Evolutionary conservation across 2,113 vertebrate genomes (phyloP), one percentile per base, ranked within the genome.

Genomic region (Aphelocoma coerulescens): DNA sequence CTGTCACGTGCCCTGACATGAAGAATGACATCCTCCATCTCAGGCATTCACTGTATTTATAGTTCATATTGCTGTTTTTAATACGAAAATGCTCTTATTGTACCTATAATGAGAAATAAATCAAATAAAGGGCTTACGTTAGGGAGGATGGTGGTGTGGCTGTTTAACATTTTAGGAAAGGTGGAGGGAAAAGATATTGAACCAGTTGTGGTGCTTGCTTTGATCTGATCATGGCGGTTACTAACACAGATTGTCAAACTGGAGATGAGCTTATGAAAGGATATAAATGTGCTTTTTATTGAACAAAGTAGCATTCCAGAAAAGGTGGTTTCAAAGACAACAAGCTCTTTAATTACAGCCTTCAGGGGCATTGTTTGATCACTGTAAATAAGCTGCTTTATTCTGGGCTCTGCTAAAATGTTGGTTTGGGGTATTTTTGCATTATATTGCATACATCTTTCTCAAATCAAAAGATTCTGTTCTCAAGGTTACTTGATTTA

Each of bases 311-410:
- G 35, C 84, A 95, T 91, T 96, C 87, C 89, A 95, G 88, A 96
- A 95, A 96, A 97, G 94, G 80, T 97, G 91, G 83, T 97, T 98
- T 98, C 96, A 97, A 97, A 98, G 91, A 81, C 96, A 97, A 90
- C 85, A 81, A 85, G 83, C 32, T 96, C 73, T 97, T 98, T 98
- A 98, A 97, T 97, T 97, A 91, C 74, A 96, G 74, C 91, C 92
- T 98, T 97, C 89, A 92, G 97, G 96, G 96, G 39, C 16, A 30
- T 93, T 95, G 89, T 96, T 97, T 98, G 96, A 98, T 97, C 96
- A 94, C 82, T 84, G 88, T 95, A 97, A 98, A 98, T 92, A 97
- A 96, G 77, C 73, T 96, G 52, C 75, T 96, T 98, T 97, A 66
- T 98, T 97, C 95, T 90, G 49, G 66, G 55, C 96, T 95, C 90